These are phyloP conservation scores for Dallia pectoralis DNA, from an alignment of 2,797 vertebrate genomes.

Conservation along the genomic window DNA sequence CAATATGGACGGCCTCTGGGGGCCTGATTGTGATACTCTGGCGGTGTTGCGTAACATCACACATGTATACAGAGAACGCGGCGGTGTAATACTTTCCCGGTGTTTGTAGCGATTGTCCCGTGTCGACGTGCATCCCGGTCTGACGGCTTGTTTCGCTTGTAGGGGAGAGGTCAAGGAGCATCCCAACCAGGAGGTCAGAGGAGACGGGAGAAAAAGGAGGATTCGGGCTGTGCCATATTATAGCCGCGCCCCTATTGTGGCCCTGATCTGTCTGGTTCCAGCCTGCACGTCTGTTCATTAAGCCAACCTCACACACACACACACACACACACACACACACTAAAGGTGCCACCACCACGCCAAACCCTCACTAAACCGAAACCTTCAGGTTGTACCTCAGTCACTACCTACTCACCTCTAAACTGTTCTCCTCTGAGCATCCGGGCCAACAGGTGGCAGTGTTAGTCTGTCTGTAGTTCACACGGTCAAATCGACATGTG, in stretches of 20 bases:
- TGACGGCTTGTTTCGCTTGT: conserved; percentile 21
- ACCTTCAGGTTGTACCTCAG: neutral
- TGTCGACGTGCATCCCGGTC: neutral
- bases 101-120: neutral
- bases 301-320: conserved; percentile 4
- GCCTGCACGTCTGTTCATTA: neutral
- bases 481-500: neutral
- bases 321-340: conserved; percentile 11
- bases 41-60: neutral
- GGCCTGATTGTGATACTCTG: neutral
- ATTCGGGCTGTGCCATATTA: conserved; percentile 81
- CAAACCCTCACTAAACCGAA: neutral
- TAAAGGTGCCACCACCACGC: neutral
- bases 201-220: conserved; percentile 71
- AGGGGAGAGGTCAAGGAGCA: conserved; percentile 73
- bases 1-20: neutral
- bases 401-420: neutral
- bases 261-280: neutral
- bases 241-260: conserved; percentile 54
- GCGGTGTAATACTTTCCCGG: neutral
- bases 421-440: neutral
- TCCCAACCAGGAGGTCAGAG: conserved; percentile 63
- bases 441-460: conserved; percentile 2
- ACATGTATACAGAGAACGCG: neutral
- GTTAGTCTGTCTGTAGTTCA: neutral